Conservation (phyloP, 1,140 invertebrate species). For the Archegozetes longisetosus region DNA sequence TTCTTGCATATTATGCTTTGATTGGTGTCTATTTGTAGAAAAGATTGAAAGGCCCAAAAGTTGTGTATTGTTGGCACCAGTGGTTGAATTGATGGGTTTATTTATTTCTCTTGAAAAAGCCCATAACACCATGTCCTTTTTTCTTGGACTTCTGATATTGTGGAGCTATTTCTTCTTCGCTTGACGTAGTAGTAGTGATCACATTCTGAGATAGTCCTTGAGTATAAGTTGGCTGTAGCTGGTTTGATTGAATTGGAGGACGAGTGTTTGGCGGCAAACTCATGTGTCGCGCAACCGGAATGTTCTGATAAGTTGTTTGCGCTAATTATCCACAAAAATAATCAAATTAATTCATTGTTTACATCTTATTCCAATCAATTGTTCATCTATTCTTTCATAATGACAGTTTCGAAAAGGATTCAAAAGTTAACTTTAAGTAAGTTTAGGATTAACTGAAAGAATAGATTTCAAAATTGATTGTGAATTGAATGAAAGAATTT, state of each 20-base stretch:
- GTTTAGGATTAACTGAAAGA: too few relatives aligned
- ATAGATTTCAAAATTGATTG: too few relatives aligned
- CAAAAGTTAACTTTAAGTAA: too few relatives aligned
- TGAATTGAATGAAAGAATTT: too few relatives aligned
- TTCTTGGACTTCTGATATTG: background rate
- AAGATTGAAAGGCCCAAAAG: too few relatives aligned
- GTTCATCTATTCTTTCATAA: too few relatives aligned
- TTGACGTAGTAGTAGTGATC: background rate
- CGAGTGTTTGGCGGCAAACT: constrained; percentile 5
- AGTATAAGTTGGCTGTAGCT: background rate
- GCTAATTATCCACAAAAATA: background rate
- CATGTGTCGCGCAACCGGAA: background rate
- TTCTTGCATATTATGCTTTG: too few relatives aligned
- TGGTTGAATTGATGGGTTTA: background rate
- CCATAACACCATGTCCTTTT: background rate
- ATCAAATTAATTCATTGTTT: background rate
- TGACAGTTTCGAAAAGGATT: too few relatives aligned
- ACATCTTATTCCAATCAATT: too few relatives aligned
- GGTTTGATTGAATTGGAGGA: background rate
- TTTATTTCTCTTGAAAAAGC: background rate
- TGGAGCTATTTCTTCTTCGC: background rate
- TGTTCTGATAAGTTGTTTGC: constrained; percentile 5
- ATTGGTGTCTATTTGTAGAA: too few relatives aligned
- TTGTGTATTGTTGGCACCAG: too few relatives aligned
- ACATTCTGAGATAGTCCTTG: background rate